Conservation (phyloP, 2,797 vertebrate species). For the Lemur catta region DNA sequence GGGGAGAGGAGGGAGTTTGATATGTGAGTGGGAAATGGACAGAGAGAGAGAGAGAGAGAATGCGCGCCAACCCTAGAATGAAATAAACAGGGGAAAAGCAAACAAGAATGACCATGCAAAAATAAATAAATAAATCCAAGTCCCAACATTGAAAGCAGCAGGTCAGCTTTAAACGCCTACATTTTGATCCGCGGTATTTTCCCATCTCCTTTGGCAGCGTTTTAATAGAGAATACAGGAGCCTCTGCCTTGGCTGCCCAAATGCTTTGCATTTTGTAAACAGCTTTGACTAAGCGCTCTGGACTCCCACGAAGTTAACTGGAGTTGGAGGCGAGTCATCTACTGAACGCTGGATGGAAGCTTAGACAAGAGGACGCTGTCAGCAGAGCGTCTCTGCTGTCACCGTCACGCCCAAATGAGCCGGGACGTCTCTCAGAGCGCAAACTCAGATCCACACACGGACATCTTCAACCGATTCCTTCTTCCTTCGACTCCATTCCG, state of each 20-base stretch:
- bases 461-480: not conserved
- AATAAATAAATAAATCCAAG: not conserved
- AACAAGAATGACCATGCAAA: not conserved
- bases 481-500: not conserved
- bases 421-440: not conserved
- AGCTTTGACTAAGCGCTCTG: not conserved
- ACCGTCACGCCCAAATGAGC: not conserved
- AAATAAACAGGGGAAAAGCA: not conserved
- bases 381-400: not conserved
- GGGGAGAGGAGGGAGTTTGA: fast-evolving
- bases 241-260: not conserved
- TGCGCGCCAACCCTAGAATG: not conserved
- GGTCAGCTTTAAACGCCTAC: not conserved
- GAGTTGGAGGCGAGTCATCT: not conserved
- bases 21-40: not conserved
- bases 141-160: not conserved
- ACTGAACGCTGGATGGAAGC: not conserved
- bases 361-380: not conserved
- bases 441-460: not conserved
- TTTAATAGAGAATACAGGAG: not conserved
- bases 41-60: fast-evolving
- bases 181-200: not conserved
- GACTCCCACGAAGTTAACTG: slow-evolving; percentile 35
- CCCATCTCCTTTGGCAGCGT: not conserved
- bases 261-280: slow-evolving; percentile 1